Evolutionary conservation across 2,113 vertebrate species (phyloP), one percentile per base, ranked within the genome.

Genomic region (Eudyptes chrysolophus): DNA sequence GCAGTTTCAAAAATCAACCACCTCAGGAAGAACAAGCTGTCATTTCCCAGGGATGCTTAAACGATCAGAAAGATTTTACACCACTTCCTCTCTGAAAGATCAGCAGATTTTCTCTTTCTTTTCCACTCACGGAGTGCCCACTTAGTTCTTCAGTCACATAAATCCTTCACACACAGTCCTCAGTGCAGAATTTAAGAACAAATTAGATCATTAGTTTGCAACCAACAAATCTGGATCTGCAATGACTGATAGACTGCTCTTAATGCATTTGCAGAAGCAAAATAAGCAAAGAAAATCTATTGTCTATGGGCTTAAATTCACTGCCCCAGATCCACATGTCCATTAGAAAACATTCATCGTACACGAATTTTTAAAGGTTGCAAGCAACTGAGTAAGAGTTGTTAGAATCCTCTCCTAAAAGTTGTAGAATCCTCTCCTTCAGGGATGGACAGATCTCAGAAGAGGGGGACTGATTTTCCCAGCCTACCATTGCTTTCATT

Each of bases 141-240:
- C 54, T 74, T 95, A n/a, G 62, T 83, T 74, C 42, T 70, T 81
- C 78, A 60, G 58, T 77, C 40, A 21, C 32, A 80, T 49, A 90
- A 70, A 83, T 66, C 81, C 38, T 69, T 74, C 46, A 9, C 25
- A 14, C 16, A 8, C 27, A 38, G 16, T 86, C 51, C 38, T 88
- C 51, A 5, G 38, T 10, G 55, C n/a, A 34, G 78, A 81, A 78
- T 84, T 72, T n/a, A 89, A 89, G 34, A 78, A 70, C 34, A 86
- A 88, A 90, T 90, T 68, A 80, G 64, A 92, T 70, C 71, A 30
- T 8, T 54, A 58, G 49, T 83, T 90, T 96, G 90, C 82, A 86
- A 92, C 20, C 49, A 52, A 22, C 54, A 54, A 70, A 83, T 65
- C 34, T 69, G 70, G 27, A 42, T 72, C 58, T 70, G 25, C 38